phyloP scores from a whole-genome alignment of 2,113 vertebrate genomes.

The Procavia capensis region DNA sequence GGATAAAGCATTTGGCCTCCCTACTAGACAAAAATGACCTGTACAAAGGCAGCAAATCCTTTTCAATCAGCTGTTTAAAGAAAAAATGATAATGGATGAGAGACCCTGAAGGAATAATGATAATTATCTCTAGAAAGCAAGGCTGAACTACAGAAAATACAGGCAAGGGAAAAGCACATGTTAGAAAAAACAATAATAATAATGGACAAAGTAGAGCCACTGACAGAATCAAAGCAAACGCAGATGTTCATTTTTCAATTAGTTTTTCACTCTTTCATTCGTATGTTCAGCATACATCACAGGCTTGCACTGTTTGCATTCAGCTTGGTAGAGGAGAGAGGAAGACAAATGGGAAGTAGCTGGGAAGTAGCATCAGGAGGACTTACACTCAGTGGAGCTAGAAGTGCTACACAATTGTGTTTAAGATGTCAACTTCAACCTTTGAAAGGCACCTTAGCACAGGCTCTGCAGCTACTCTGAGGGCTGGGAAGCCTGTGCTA shows the following conservation, averaged over 20 bases:
- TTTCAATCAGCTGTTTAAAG: slow-evolving; percentile 71
- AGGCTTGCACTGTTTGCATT: neutral
- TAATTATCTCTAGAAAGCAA: neutral
- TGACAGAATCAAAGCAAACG: neutral
- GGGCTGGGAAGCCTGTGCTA: neutral
- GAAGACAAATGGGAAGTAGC: neutral
- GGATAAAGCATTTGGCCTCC: slow-evolving; percentile 70
- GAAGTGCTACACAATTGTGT: fast-evolving
- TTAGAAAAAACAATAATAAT: neutral
- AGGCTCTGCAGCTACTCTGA: fast-evolving
- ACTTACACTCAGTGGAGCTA: fast-evolving
- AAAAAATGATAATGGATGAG: slow-evolving; percentile 64
- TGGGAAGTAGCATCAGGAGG: neutral
- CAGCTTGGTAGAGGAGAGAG: neutral
- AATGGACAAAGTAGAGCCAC: neutral
- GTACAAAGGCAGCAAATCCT: slow-evolving; percentile 46
- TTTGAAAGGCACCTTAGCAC: fast-evolving
- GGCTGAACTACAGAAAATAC: neutral
- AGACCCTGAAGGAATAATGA: slow-evolving; percentile 29
- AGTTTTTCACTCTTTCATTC: neutral
- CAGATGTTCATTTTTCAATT: neutral
- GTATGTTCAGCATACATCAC: neutral
- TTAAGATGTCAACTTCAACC: fast-evolving
- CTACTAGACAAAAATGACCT: slow-evolving; percentile 66
- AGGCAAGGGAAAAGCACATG: neutral